Evolutionary conservation across 2,888 invertebrate species (phyloP), one percentile per base, ranked within the genome.

Genomic region (Tachystola acroxantha): DNA sequence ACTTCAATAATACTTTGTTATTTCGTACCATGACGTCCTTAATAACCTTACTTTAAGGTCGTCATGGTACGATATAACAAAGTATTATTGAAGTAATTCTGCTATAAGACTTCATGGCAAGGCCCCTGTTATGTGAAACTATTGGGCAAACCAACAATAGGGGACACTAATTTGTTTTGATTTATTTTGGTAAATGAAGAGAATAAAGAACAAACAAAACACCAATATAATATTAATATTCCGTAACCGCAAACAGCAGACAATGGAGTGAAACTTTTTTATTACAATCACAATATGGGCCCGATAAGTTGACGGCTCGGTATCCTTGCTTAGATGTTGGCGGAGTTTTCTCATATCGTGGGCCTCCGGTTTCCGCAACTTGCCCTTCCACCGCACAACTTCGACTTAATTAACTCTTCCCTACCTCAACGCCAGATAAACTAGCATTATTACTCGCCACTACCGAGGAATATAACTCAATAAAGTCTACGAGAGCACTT

Each of bases 351-450:
- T 78, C 75, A 77, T 79, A 75, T 72, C 66, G 63, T 58, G 12
- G 22, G 34, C 60, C 58, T 58, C 56, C 54, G 54, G 53, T 58
- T 50, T 45, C 54, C 54, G 47, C 58, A 64, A 69, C 65, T 69
- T 66, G 54, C 55, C 56, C 60, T 37, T 31, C 54, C 51, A 48
- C 45, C 46, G 59, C 57, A 54, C 51, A 75, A 75, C 64, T 80
- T 73, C 64, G 64, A 60, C 68, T 76, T 81, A 80, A 81, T 80
- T 78, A 81, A 79, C 70, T 75, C 66, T 53, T 64, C 58, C 56
- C 58, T 50, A 55, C 58, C 56, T 44, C 24, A n/a, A 47, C 50
- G 46, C 42, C 53, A 46, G 65, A 65, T 68, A 62, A 72, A 68
- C 64, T 70, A 64, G 56, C 57, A 54, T 61, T 67, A 66, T 68